A percentile compares a stretch with the other conserved stretches of the same genome.
Evolutionary conservation across 1,140 invertebrate species (phyloP).

Genomic region (Bursaphelenchus mucronatus): DNA sequence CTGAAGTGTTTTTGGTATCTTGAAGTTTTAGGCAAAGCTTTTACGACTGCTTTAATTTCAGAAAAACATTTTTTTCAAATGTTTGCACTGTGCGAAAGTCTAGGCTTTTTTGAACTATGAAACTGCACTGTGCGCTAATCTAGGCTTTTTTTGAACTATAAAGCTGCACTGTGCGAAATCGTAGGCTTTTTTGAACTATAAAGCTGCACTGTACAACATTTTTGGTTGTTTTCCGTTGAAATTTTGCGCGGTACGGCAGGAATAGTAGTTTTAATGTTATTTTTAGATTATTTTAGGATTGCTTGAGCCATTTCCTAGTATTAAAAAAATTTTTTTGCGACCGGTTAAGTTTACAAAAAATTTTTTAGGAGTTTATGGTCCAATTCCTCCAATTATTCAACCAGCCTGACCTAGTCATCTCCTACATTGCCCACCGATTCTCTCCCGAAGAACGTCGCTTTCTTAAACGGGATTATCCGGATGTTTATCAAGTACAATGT

Average conservation of each 20-base stretch:
- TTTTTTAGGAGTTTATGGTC: constrained; percentile 18
- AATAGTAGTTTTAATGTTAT: too few relatives aligned
- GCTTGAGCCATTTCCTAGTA: neutral
- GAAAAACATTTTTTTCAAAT: neutral
- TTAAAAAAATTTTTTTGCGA: neutral
- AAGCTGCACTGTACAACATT: too few relatives aligned
- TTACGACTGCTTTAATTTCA: neutral
- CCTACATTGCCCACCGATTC: neutral
- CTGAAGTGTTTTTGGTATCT: neutral
- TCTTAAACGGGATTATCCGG: neutral
- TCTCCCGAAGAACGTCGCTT: neutral
- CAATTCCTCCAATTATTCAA: constrained; percentile 1
- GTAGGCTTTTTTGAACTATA: too few relatives aligned
- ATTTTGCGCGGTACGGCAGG: too few relatives aligned
- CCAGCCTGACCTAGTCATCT: constrained; percentile 1
- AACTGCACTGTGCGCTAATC: too few relatives aligned
- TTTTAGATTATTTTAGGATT: too few relatives aligned
- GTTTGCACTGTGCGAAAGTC: too few relatives aligned
- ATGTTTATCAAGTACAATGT: constrained; percentile 1
- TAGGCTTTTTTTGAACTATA: too few relatives aligned
- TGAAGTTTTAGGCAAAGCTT: neutral
- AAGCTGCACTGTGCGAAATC: too few relatives aligned
- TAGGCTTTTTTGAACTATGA: too few relatives aligned
- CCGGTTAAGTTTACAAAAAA: neutral
- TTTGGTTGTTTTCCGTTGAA: too few relatives aligned